Evolutionary conservation across 2,797 vertebrate genomes (phyloP).

Genomic region (Helicolenus hilgendorfi): DNA sequence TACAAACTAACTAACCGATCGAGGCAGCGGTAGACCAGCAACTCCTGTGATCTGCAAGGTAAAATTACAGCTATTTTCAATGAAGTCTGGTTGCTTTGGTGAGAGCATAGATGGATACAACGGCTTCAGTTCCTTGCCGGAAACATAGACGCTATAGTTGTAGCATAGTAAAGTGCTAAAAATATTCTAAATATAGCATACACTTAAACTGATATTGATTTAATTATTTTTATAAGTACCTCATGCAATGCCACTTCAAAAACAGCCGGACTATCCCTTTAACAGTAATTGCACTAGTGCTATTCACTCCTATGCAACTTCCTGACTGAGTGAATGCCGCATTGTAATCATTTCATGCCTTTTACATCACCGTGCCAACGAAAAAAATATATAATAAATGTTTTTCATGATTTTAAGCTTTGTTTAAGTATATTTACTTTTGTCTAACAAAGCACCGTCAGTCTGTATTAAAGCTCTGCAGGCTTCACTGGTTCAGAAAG

Average conservation of each 20-base stretch:
- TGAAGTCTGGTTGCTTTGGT: too few species aligned
- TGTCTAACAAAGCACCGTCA: neutral
- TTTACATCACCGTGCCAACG: conserved; percentile 61
- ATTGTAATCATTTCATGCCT: conserved; percentile 45
- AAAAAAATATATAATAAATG: conserved; percentile 63
- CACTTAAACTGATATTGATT: neutral
- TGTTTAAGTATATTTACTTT: neutral
- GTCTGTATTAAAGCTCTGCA: neutral
- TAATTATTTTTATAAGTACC: neutral
- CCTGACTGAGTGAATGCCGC: conserved; percentile 39
- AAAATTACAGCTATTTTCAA: too few species aligned
- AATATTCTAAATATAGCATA: too few species aligned
- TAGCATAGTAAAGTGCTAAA: too few species aligned
- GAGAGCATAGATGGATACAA: too few species aligned
- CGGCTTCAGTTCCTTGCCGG: too few species aligned
- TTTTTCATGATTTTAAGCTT: conserved; percentile 56
- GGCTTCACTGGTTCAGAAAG: neutral
- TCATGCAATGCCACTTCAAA: neutral
- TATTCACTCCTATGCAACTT: conserved; percentile 54
- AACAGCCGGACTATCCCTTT: neutral
- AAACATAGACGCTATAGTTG: too few species aligned
- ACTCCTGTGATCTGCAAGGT: too few species aligned
- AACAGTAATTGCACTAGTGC: conserved; percentile 60
- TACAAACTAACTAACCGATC: too few species aligned
- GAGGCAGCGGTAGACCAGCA: too few species aligned